Evolutionary conservation across 2,113 vertebrate species (phyloP).

Genomic region (Centropus bengalensis): DNA sequence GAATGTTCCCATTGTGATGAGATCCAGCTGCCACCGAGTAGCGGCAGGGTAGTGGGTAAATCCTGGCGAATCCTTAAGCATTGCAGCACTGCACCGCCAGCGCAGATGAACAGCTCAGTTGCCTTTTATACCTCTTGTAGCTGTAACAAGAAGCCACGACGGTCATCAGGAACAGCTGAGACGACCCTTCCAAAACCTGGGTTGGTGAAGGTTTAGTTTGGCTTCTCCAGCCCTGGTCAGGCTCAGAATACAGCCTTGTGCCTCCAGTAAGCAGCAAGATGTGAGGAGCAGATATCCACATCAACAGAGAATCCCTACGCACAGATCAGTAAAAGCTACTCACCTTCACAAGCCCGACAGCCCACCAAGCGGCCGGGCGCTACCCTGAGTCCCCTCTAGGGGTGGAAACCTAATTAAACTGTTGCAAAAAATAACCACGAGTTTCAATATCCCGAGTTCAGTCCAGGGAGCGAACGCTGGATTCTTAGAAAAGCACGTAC

Average conservation of each 20-base stretch:
- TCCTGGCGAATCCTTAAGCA: accelerated
- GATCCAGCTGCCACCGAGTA: not conserved
- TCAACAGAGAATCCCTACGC: not conserved
- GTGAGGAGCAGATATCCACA: not conserved
- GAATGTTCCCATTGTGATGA: not conserved
- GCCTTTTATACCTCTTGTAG: not conserved
- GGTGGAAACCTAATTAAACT: not conserved
- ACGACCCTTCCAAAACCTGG: not conserved
- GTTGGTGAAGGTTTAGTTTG: not conserved
- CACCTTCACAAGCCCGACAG: not conserved
- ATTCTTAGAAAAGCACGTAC: not conserved
- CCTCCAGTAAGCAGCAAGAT: not conserved
- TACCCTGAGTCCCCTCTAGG: not conserved
- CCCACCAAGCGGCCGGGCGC: accelerated
- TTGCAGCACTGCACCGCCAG: not conserved
- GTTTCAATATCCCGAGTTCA: not conserved
- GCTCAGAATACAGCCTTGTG: not conserved
- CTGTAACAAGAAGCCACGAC: not conserved
- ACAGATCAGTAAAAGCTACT: not conserved
- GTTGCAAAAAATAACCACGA: not conserved
- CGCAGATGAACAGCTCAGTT: not conserved
- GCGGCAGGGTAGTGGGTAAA: too few species aligned
- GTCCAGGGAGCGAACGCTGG: not conserved
- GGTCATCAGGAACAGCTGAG: not conserved
- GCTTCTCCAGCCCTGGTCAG: not conserved